Base-by-base conservation (phyloP, 2,113 vertebrate genomes). In the Diadophis punctatus region DNA sequence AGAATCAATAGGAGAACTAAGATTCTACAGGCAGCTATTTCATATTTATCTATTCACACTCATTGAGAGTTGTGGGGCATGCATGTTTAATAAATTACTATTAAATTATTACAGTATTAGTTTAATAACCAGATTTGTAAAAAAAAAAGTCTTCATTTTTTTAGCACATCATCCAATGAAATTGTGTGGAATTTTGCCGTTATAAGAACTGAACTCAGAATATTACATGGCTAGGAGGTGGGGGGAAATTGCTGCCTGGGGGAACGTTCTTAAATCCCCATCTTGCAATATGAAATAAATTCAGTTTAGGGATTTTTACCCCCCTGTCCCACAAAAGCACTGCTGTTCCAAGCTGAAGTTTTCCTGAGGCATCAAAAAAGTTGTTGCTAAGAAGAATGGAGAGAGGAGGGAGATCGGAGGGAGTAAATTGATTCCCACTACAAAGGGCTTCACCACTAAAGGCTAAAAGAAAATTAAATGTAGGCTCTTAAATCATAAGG, bases 391-490 rank as follows among this genome's bases (percentile, higher is more conserved):
- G 94, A 92, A 93, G 93, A 91, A 1, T 1, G 93, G 91, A 92
- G 93, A 89, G 51, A 85, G 63, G 27, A 23, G 34, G 8, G 86
- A 92, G 1, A 86, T 22, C 14, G 18, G 1, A 86, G 22, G 20
- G 18, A 91, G 60, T 90, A 94, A 95, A 90, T 88, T 55, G 11
- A 89, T 51, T 14, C 93, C 58, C 93, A 46, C 95, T 95, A 94
- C 43, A 91, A 95, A 91, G 63, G 27, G 12, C 74, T 93, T 94
- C 39, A 91, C 20, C 86, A 58, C 84, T 94, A 94, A 93, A 86
- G 56, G 25, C 49, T 93, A 91, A 34, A 95, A 95, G 90, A 93
- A 91, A 92, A 95, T 94, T 94, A 94, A 94, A 58, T 39, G 27
- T 27, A 93, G 1, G 0, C 39, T 93, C 80, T 94, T 93, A 96